Evolutionary conservation across 2,888 invertebrate species (phyloP), one percentile per base, ranked within the genome.

Genomic region (Priocnemis perturbator): DNA sequence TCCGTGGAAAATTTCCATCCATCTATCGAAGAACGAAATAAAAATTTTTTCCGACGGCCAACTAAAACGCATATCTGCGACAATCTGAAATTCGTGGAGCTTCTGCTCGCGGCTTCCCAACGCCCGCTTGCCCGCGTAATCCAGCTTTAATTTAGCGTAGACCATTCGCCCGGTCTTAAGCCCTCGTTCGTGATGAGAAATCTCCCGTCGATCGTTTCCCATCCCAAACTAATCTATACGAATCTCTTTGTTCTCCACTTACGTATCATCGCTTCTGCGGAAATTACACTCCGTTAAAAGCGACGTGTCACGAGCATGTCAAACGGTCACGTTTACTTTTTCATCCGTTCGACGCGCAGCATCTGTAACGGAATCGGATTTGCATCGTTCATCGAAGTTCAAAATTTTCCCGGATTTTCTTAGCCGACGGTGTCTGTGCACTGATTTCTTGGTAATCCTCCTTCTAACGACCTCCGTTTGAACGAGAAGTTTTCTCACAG

Each of bases 161-260:
- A 37, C 37, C 37, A 11, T 37, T 9, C 37, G 37, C 50, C 50
- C 50, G n/a, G 17, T 5, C 44, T 56, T 62, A 67, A 67, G 61
- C 56, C 50, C 30, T 62, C 21, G 50, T 62, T 19, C 56, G 48
- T 56, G 66, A 67, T 26, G 21, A 62, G 56, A 67, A 62, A 67
- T 62, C 48, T 67, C 62, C 17, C 23, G 15, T 37, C 60, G 60
- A 60, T 66, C 65, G 30, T 60, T 60, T 55, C 53, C 47, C 60
- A 66, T 23, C 45, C 20, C 52, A 60, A 65, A 47, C 48, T 67
- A 67, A 67, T 67, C 66, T 67, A 14, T 11, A 23, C 56, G 50
- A 62, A 55, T 67, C 48, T 30, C n/a, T 56, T 55, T n/a, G 61
- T 67, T 62, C 62, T 63, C n/a, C 50, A 37, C 14, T 37, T 37